Conservation (phyloP, 2,113 vertebrate species). For the Osmerus eperlanus region DNA sequence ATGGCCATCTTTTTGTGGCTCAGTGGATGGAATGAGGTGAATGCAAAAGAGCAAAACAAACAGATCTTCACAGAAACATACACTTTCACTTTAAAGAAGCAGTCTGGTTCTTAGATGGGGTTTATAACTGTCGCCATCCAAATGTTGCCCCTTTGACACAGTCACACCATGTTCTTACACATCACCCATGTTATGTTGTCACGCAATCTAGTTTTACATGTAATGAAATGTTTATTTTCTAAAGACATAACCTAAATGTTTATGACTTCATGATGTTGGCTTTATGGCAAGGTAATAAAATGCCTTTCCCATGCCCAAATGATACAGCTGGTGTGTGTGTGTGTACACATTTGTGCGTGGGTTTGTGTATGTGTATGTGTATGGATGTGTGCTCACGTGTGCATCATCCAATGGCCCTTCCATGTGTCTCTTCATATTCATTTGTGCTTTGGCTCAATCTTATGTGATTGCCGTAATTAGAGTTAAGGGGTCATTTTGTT, state of each 20-base stretch:
- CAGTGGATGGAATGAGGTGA: no score
- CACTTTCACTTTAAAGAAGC: no score
- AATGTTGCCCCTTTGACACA: neutral
- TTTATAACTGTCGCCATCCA: neutral
- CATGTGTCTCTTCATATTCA: neutral
- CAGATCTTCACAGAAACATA: no score
- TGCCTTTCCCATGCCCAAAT: neutral
- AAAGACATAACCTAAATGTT: neutral
- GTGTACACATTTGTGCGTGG: no score
- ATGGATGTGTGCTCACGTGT: neutral
- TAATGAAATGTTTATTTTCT: no score
- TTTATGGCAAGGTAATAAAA: neutral
- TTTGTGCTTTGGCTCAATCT: constrained; percentile 19
- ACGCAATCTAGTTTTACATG: no score
- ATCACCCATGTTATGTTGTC: no score
- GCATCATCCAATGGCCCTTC: neutral
- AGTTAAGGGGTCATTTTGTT: constrained; percentile 26
- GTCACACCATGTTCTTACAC: no score
- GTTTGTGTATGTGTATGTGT: neutral
- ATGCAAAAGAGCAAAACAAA: no score
- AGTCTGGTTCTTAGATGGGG: no score
- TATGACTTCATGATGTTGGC: neutral
- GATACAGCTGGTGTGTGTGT: neutral
- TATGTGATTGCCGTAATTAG: constrained; percentile 33
- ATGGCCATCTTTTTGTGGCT: no score